phyloP scores from a whole-genome alignment of 1,140 invertebrate genomes.

The Sminthurinus signatus region DNA sequence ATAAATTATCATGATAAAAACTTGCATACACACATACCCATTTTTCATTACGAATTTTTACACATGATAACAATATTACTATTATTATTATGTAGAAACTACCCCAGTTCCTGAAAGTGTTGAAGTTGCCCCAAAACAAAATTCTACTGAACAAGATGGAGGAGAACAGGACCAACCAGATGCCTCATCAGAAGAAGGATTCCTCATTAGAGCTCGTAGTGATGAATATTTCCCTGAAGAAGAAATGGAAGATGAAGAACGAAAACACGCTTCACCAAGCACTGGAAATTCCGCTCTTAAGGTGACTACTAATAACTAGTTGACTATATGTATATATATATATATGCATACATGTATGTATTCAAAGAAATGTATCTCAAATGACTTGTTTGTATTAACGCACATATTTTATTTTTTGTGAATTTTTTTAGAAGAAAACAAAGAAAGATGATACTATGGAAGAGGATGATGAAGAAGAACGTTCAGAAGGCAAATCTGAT shows the following conservation, averaged over 20 bases:
- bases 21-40: too few relatives aligned
- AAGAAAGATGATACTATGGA: constrained; percentile 32
- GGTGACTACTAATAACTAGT: too few relatives aligned
- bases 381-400: too few relatives aligned
- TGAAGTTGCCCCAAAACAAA: constrained; percentile 4
- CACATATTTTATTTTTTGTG: constrained; percentile 6
- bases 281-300: too few relatives aligned
- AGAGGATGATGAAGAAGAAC: constrained; percentile 32
- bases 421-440: constrained; percentile 18
- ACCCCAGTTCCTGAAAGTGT: constrained; percentile 13
- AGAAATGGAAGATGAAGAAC: constrained; percentile 21
- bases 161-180: neutral
- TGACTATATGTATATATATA: neutral
- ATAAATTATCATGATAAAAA: too few relatives aligned
- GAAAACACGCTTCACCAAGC: neutral
- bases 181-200: constrained; percentile 31
- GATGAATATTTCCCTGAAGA: constrained; percentile 34
- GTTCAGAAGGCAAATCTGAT: constrained; percentile 17
- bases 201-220: constrained; percentile 23
- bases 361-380: neutral
- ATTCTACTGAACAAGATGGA: constrained; percentile 13
- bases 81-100: constrained; percentile 11
- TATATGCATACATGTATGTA: neutral
- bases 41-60: too few relatives aligned
- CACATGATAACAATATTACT: too few relatives aligned